Base-by-base conservation (phyloP, 2,888 invertebrate species). In the Hyppa rectilinea region DNA sequence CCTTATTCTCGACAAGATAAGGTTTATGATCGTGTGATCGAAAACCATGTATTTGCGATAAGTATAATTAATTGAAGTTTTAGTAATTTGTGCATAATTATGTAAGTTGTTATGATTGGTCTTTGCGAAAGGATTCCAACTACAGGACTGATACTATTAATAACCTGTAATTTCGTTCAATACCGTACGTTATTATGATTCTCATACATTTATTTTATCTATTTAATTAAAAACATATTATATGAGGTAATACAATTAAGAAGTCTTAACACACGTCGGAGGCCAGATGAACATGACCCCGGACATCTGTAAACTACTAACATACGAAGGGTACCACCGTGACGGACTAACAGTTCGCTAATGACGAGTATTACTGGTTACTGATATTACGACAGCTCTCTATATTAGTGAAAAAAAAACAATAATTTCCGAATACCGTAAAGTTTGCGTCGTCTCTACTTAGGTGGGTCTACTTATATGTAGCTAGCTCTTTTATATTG, bases 41-140 rank as follows among this genome's bases (percentile, higher is more conserved):
- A 40, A 40, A n/a, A 2, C 5, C 17, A 52, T 36, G 14, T 61
- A 4, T n/a, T 9, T 34, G 12, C 2, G 34, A 47, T 56, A 45
- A 61, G 26, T 60, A 69, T 82, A 84, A 84, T 84, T 82, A 84
- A 84, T 84, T 82, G 34, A 84, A 84, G 81, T 79, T 84, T 84
- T 67, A 71, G 75, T 81, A 84, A 82, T 81, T 74, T 81, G 52
- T 72, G 66, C 20, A 38, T 55, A 50, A n/a, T 71, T 61, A 77
- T 26, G 71, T 72, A 63, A 78, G 73, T 69, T 56, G 71, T 71
- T 73, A 55, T 69, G 71, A 82, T 60, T 64, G 75, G 67, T 52
- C 59, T 74, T 64, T 47, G 61, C 43, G 59, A 76, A 74, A 69
- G 52, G 23, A 66, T 56, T 62, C 49, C 53, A n/a, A 34, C 65